These are phyloP conservation scores for Loxodonta africana DNA, from an alignment of 2,113 vertebrate species.

Conservation along the genomic window DNA sequence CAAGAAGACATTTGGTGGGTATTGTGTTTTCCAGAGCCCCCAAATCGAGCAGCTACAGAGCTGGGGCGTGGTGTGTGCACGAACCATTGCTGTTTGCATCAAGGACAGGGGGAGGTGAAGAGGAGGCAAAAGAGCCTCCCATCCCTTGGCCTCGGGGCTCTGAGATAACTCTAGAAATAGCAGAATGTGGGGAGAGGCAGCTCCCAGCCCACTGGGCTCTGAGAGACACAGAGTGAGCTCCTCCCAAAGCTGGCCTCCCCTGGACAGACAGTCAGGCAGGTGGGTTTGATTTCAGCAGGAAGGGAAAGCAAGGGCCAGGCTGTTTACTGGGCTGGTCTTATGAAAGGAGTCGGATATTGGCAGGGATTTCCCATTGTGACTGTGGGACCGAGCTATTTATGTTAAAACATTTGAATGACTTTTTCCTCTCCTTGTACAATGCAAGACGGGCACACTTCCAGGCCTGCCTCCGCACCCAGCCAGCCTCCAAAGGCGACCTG, in stretches of 20 bases:
- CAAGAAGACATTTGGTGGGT: background rate
- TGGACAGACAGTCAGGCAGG: background rate
- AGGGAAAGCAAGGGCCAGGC: background rate
- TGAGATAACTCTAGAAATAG: background rate
- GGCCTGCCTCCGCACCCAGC: slow-evolving; percentile 60
- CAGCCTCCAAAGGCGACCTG: slow-evolving; percentile 61
- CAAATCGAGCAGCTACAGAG: background rate
- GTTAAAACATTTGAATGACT: slow-evolving; percentile 75
- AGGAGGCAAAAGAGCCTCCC: background rate
- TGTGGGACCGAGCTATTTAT: slow-evolving; percentile 68
- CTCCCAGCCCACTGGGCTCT: background rate
- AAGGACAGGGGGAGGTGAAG: background rate
- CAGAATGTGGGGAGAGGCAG: background rate
- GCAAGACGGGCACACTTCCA: slow-evolving; percentile 70
- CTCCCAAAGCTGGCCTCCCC: background rate
- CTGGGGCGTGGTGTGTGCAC: background rate
- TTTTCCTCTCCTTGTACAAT: slow-evolving; percentile 57
- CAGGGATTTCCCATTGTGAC: slow-evolving; percentile 78
- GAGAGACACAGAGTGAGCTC: background rate
- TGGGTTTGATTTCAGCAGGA: slow-evolving; percentile 48
- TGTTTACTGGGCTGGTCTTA: slow-evolving; percentile 63
- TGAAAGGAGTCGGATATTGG: slow-evolving; percentile 69
- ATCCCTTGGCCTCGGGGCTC: background rate
- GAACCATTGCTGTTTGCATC: background rate
- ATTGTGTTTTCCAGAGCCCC: background rate